phyloP scores from a whole-genome alignment of 2,888 invertebrate genomes.

The Apamea monoglypha region DNA sequence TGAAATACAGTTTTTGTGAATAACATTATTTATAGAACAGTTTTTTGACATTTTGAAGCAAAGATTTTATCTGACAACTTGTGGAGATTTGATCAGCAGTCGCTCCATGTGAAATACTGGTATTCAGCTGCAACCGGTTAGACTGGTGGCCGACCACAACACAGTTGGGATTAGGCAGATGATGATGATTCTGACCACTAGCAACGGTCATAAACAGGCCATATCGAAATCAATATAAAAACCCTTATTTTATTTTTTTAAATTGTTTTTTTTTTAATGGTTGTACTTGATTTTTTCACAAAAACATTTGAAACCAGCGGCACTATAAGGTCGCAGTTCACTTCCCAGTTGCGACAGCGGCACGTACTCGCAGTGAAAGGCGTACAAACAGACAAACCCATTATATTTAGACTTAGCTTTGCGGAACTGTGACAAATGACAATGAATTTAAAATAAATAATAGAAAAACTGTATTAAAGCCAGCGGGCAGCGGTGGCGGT shows the following conservation, averaged over 20 bases:
- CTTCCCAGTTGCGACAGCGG: constrained; percentile 31
- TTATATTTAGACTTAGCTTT: constrained; percentile 27
- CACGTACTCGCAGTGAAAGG: constrained; percentile 45
- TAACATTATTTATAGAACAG: neutral
- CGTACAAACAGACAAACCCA: neutral
- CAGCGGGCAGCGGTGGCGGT: neutral
- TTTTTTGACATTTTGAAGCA: neutral
- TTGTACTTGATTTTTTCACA: neutral
- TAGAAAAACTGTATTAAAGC: constrained; percentile 13
- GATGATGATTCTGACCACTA: neutral
- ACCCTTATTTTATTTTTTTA: neutral
- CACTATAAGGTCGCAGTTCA: constrained; percentile 27
- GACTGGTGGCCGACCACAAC: neutral
- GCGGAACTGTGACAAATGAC: constrained; percentile 7
- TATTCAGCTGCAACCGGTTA: neutral
- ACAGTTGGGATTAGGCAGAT: neutral
- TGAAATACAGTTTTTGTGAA: constrained; percentile 15
- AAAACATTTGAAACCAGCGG: neutral
- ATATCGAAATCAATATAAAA: neutral
- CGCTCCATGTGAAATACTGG: neutral
- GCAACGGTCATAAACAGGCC: neutral
- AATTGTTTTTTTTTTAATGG: neutral
- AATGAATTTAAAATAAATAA: constrained; percentile 22
- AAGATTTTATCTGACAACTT: neutral
- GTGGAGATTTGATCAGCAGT: neutral